A percentile compares a stretch with the other conserved stretches of the same genome.
These are phyloP conservation scores for Drosophila rellima DNA, from an alignment of 2,888 invertebrate species.

Conservation along the genomic window DNA sequence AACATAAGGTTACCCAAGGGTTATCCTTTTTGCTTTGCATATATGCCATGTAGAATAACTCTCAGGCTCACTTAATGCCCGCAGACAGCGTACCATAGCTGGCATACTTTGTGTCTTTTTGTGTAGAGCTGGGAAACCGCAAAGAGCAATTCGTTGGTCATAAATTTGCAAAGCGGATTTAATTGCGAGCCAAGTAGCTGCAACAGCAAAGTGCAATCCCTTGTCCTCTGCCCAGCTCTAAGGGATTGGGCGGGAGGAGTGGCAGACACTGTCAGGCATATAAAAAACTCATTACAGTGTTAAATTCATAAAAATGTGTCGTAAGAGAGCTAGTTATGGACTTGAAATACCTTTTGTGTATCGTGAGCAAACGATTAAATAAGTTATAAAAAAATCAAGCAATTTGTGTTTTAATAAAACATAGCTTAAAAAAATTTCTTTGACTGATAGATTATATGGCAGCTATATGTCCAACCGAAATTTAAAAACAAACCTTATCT, in stretches of 20 bases:
- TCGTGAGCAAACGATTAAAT: too few species aligned
- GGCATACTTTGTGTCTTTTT: conserved; percentile 48
- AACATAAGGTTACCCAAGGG: conserved; percentile 50
- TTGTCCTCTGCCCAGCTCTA: conserved; percentile 35
- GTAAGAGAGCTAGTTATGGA: conserved; percentile 26
- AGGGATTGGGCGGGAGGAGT: not conserved
- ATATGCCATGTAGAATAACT: conserved; percentile 17
- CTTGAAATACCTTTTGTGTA: conserved; percentile 22
- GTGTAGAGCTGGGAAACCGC: conserved; percentile 52
- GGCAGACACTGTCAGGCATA: conserved; percentile 27
- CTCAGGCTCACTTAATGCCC: conserved; percentile 31
- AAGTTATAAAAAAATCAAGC: too few species aligned
- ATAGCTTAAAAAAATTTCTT: too few species aligned
- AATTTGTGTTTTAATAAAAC: too few species aligned
- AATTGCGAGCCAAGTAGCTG: conserved; percentile 71
- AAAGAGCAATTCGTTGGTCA: conserved; percentile 77
- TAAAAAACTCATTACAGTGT: conserved; percentile 56
- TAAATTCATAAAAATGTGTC: conserved; percentile 36
- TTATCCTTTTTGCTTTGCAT: conserved; percentile 38
- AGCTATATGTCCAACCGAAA: too few species aligned
- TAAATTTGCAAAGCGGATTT: conserved; percentile 83
- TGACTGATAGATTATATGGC: too few species aligned
- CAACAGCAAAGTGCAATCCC: conserved; percentile 54
- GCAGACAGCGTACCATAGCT: conserved; percentile 35
- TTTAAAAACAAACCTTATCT: too few species aligned